These are phyloP conservation scores for Chrysotoxum bicinctum DNA, from an alignment of 2,888 invertebrate species.

Conservation along the genomic window DNA sequence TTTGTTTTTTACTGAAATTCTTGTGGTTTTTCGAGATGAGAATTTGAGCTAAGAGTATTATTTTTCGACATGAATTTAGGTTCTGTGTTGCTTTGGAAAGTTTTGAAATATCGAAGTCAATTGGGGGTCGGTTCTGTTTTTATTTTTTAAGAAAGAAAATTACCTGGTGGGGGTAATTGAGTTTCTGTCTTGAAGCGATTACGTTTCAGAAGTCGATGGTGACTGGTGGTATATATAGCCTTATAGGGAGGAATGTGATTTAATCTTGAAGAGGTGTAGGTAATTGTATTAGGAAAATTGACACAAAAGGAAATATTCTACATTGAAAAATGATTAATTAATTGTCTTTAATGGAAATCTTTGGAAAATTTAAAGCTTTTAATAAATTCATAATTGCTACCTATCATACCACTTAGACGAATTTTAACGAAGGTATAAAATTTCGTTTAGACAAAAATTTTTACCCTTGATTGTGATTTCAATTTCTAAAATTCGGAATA, in stretches of 20 bases:
- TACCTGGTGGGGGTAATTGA: constrained; percentile 35
- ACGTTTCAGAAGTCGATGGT: not conserved
- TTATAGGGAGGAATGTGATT: constrained; percentile 5
- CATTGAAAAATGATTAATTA: not conserved
- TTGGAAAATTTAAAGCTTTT: not conserved
- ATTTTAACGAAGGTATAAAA: no score
- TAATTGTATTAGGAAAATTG: constrained; percentile 3
- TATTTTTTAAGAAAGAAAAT: constrained; percentile 24
- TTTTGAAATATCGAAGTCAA: constrained; percentile 39
- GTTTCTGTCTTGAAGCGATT: constrained; percentile 53
- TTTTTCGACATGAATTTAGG: not conserved
- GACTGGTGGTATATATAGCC: not conserved
- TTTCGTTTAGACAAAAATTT: no score
- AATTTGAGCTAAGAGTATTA: not conserved
- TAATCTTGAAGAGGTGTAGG: not conserved
- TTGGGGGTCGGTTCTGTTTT: constrained; percentile 33
- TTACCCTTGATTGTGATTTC: no score
- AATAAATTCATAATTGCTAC: not conserved
- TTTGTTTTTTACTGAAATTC: not conserved
- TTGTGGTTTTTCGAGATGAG: constrained; percentile 9
- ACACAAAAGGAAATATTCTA: constrained; percentile 1
- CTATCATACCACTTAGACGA: not conserved
- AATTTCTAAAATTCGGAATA: no score
- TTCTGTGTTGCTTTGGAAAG: constrained; percentile 15
- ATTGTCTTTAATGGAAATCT: not conserved